Evolutionary conservation across 2,888 invertebrate genomes (phyloP).

Genomic region (Geophilus truncorum): DNA sequence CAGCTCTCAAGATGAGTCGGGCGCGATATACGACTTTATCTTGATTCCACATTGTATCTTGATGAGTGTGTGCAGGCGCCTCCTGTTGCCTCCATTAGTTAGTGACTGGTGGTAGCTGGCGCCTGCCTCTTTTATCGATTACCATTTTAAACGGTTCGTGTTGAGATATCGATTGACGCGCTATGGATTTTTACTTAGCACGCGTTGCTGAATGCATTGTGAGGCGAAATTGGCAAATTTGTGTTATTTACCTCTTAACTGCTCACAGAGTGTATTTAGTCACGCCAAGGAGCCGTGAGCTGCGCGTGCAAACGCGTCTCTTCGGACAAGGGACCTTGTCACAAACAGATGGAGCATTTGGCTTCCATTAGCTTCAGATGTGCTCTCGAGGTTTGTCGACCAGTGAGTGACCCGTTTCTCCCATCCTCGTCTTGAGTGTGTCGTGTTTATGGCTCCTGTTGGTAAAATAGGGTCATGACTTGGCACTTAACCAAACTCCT

Average conservation of each 20-base stretch:
- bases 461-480: conserved; percentile 27
- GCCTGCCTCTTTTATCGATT: conserved; percentile 8
- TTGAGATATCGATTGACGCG: not conserved
- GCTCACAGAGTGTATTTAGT: not conserved
- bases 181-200: conserved; percentile 19
- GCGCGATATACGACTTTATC: too few species aligned
- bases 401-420: conserved; percentile 4
- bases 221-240: conserved; percentile 22
- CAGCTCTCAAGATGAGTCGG: too few species aligned
- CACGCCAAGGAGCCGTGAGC: not conserved
- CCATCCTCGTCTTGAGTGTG: conserved; percentile 16
- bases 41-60: not conserved
- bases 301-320: not conserved
- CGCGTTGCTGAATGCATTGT: conserved; percentile 7
- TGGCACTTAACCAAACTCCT: conserved; percentile 25
- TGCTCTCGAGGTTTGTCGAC: conserved; percentile 14
- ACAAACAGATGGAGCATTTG: conserved; percentile 27
- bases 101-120: not conserved
- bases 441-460: conserved; percentile 24
- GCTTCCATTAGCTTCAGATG: conserved; percentile 27
- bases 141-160: conserved; percentile 14
- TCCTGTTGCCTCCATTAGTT: conserved; percentile 21
- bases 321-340: not conserved
- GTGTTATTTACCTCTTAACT: conserved; percentile 1
- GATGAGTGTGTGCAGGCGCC: not conserved